Percentiles rank a stretch among this genome's conserved stretches.
phyloP scores from a whole-genome alignment of 92 coral and sea anemone genomes.

The Muricea muricata region DNA sequence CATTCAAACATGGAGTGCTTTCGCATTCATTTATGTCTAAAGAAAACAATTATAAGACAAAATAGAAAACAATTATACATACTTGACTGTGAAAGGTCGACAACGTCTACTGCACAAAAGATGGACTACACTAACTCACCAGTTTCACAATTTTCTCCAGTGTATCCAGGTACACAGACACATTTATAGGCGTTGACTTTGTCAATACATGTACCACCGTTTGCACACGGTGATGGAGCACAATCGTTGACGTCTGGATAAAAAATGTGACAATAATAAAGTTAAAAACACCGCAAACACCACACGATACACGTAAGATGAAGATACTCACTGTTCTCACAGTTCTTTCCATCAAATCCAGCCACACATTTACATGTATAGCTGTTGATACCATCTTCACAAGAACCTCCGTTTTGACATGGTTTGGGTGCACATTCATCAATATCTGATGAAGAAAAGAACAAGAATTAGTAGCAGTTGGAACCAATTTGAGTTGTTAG shows the following conservation, averaged over 20 bases:
- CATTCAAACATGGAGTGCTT: constrained; percentile 54
- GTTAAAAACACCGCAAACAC: background rate
- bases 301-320: background rate
- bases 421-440: constrained; percentile 3
- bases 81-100: background rate
- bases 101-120: background rate
- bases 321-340: constrained; percentile 15
- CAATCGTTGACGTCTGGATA: constrained; percentile 12
- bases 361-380: constrained; percentile 21
- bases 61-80: background rate
- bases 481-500: constrained; percentile 20
- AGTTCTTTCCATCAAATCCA: constrained; percentile 24
- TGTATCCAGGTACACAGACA: background rate
- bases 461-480: constrained; percentile 14
- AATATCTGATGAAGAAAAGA: background rate
- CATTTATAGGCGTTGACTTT: constrained; percentile 5
- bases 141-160: constrained; percentile 6
- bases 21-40: constrained; percentile 31
- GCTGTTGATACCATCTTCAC: background rate
- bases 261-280: background rate
- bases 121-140: background rate
- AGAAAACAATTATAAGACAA: background rate
- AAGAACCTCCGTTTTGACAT: constrained; percentile 1
- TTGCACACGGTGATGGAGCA: constrained; percentile 13
- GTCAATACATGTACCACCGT: constrained; percentile 13